Conservation (phyloP, 1,140 invertebrate species). For the Ceratitis capitata region DNA sequence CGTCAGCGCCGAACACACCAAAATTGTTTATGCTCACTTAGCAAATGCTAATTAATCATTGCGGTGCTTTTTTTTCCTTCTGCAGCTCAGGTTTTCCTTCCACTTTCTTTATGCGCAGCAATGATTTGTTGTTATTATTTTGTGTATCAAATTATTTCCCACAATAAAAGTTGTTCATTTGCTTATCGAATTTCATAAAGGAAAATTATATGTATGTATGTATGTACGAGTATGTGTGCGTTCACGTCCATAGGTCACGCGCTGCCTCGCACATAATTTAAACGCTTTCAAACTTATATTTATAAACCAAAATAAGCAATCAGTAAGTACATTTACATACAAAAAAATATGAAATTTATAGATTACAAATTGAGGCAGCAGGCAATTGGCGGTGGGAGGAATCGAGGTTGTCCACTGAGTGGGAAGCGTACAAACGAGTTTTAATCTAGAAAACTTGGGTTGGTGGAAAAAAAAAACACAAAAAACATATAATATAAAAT, state of each 20-base stretch:
- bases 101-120: not conserved
- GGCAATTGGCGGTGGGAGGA: too few relatives aligned
- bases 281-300: not conserved
- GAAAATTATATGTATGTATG: not conserved
- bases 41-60: slow-evolving; percentile 12
- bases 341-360: too few relatives aligned
- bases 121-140: not conserved
- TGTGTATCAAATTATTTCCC: slow-evolving; percentile 4
- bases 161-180: not conserved
- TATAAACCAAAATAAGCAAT: not conserved
- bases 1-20: not conserved
- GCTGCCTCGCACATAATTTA: not conserved
- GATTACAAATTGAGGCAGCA: too few relatives aligned
- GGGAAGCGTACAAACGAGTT: too few relatives aligned
- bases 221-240: too few relatives aligned
- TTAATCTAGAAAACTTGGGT: not conserved
- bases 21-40: not conserved
- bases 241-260: not conserved
- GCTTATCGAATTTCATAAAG: not conserved
- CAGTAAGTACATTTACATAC: not conserved
- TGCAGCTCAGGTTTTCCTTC: not conserved
- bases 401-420: too few relatives aligned
- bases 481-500: too few relatives aligned
- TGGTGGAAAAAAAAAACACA: not conserved
- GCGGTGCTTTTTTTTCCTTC: too few relatives aligned